Conservation (phyloP, 92 coral and sea anemone species). For the Virgularia gustaviana region DNA sequence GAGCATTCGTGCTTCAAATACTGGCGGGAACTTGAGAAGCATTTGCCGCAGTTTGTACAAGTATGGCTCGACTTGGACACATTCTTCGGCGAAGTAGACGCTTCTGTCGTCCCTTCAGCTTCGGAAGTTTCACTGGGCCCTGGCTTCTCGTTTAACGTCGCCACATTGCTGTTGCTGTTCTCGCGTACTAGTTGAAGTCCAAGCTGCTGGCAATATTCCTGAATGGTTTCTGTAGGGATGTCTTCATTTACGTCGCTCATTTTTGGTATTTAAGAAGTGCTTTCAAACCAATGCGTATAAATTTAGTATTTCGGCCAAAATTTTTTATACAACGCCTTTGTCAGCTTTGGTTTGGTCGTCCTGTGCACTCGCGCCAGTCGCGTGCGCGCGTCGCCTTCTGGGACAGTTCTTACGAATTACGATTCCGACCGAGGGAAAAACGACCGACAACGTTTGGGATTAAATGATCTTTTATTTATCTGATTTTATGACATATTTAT, state of each 20-base stretch:
- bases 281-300: too few species aligned
- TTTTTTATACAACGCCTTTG: not conserved
- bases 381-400: not conserved
- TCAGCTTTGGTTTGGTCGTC: not conserved
- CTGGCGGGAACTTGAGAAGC: conserved; percentile 21
- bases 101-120: too few species aligned
- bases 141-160: too few species aligned
- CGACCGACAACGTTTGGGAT: too few species aligned
- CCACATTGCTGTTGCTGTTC: not conserved
- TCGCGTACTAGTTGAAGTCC: conserved; percentile 22
- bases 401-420: too few species aligned
- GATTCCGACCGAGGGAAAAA: too few species aligned
- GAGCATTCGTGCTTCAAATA: conserved; percentile 24
- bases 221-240: conserved; percentile 4
- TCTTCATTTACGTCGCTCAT: conserved; percentile 1
- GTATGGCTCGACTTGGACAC: not conserved
- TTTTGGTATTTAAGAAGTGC: too few species aligned
- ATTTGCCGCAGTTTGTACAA: conserved; percentile 23
- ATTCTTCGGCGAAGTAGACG: not conserved
- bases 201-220: conserved; percentile 25
- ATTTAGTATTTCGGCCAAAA: not conserved
- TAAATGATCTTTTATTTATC: too few species aligned
- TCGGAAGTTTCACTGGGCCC: not conserved
- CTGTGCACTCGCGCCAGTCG: not conserved
- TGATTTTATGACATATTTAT: too few species aligned